Conservation (phyloP, 2,888 invertebrate species). For the Sturmia bella region DNA sequence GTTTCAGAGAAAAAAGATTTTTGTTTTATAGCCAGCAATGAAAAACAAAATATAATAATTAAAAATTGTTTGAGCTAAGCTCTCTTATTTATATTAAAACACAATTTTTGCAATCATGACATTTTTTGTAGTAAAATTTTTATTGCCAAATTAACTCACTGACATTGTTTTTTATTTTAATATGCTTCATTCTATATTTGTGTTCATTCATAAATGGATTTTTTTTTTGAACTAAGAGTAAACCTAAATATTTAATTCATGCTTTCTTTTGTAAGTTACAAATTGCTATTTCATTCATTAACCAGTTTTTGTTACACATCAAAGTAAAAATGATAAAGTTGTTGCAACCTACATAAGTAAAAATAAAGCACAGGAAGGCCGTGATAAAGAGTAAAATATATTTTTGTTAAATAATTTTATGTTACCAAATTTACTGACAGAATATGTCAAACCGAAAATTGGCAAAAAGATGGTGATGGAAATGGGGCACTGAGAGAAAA, state of each 20-base stretch:
- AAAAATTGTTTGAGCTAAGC: slow-evolving; percentile 35
- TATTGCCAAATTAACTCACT: slow-evolving; percentile 43
- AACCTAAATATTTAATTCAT: background rate
- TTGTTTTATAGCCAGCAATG: no score
- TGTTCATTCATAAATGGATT: slow-evolving; percentile 29
- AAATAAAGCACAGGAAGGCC: no score
- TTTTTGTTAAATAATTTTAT: no score
- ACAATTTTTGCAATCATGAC: slow-evolving; percentile 43
- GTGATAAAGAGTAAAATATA: no score
- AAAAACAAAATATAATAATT: slow-evolving; percentile 21
- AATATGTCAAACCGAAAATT: no score
- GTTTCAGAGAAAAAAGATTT: background rate
- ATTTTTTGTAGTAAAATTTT: slow-evolving; percentile 2
- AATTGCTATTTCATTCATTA: no score
- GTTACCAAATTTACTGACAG: no score
- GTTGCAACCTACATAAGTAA: no score
- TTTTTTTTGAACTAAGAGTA: slow-evolving; percentile 29
- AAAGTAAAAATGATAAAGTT: background rate
- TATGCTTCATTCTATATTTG: slow-evolving; percentile 6
- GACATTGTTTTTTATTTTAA: slow-evolving; percentile 49
- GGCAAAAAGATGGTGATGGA: no score
- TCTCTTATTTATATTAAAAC: slow-evolving; percentile 28
- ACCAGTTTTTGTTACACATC: no score
- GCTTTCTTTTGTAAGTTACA: background rate
- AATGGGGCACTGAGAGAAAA: no score